Base-by-base conservation (phyloP, 2,888 invertebrate species). In the Drosophila mimetica region DNA sequence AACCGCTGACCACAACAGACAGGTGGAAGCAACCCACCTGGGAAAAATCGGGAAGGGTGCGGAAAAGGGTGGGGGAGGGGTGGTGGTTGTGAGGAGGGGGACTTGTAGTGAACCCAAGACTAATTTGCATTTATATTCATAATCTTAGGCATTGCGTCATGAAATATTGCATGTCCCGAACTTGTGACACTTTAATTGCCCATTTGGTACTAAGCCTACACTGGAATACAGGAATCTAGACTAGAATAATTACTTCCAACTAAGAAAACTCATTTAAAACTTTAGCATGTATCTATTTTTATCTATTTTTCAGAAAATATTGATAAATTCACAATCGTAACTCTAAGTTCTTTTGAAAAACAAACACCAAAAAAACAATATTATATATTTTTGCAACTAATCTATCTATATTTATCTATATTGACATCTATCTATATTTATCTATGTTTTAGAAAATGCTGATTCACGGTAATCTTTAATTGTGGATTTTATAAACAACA, bases 91-190 rank as follows among this genome's bases (percentile, higher is more conserved):
- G 22, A 8, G 44, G n/a, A 30, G 25, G n/a, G 28, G 9, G 8
- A n/a, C 36, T 6, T 8, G 42, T 32, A 16, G 25, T 76, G 61
- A 61, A 65, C 78, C 73, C 46, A 32, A 47, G 55, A 63, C 74
- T 84, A 77, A 87, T 89, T 88, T 89, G 86, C 89, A 89, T 89
- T 79, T 86, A 86, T 89, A 89, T 87, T 87, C 88, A 84, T 86
- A 87, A 88, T 89, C 83, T 79, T 76, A 52, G 75, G 52, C 81
- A 88, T 76, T 83, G 81, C 84, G 82, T 78, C 89, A 86, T 89
- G 89, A 78, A 85, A 88, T 86, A 87, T 88, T 72, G 89, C 88
- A 89, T 88, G 88, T 87, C 84, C 86, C 71, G 58, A 75, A 79
- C 82, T 88, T 85, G 73, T 89, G 86, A 89, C 88, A 89, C 79